Conservation (phyloP, 2,113 vertebrate genomes). For the Corapipo altera region DNA sequence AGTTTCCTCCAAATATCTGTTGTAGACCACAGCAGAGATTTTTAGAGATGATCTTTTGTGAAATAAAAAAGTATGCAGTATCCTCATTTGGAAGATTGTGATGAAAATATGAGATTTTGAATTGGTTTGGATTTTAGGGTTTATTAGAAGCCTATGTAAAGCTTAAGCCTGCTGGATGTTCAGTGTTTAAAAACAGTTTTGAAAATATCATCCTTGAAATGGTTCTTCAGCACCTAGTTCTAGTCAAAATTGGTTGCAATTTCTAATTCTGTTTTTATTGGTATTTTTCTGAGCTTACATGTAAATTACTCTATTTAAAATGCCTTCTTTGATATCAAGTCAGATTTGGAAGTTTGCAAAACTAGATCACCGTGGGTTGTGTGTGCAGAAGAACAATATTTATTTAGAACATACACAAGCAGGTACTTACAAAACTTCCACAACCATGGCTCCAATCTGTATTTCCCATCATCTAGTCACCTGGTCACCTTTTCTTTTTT, state of each 20-base stretch:
- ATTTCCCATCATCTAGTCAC: constrained; percentile 28
- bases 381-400: neutral
- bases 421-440: neutral
- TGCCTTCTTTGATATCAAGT: neutral
- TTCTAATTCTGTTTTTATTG: neutral
- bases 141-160: neutral
- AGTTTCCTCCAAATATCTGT: neutral
- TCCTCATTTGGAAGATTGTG: neutral
- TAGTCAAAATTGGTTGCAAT: neutral
- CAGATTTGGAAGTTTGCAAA: neutral
- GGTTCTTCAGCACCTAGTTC: accelerated
- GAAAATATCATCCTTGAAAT: neutral
- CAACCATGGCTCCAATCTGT: neutral
- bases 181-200: neutral
- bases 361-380: accelerated
- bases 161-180: accelerated
- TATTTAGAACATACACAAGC: neutral
- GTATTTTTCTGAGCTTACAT: neutral
- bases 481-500: neutral
- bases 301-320: neutral
- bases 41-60: neutral
- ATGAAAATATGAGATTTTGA: neutral
- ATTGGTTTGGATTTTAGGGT: neutral
- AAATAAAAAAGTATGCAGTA: neutral
- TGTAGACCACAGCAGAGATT: neutral